Evolutionary conservation across 1,140 invertebrate genomes (phyloP).

Genomic region (Heliconius hewitsoni): DNA sequence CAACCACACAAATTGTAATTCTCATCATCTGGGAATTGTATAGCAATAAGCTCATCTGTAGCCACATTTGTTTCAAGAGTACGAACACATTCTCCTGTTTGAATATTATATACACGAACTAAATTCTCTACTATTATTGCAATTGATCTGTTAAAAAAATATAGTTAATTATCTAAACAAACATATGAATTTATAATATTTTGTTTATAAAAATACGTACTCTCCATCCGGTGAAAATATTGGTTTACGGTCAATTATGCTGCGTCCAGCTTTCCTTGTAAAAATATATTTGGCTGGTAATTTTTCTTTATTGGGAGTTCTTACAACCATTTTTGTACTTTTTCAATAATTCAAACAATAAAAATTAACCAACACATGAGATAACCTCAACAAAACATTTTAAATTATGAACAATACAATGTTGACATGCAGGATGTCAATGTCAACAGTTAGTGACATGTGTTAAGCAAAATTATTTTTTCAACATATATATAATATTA

Average conservation of each 20-base stretch:
- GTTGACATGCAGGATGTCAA: no score
- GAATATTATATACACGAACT: slow-evolving; percentile 69
- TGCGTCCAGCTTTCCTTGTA: slow-evolving; percentile 73
- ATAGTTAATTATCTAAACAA: slow-evolving; percentile 12
- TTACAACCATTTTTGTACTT: slow-evolving; percentile 62
- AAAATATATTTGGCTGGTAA: slow-evolving; percentile 59
- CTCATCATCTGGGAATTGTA: slow-evolving; percentile 69
- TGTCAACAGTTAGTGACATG: no score
- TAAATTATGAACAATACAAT: no score
- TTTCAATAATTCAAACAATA: background rate
- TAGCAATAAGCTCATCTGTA: slow-evolving; percentile 53
- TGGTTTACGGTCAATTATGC: slow-evolving; percentile 74
- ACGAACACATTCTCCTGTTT: slow-evolving; percentile 69
- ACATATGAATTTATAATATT: background rate
- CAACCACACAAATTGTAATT: slow-evolving; percentile 74
- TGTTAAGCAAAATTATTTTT: no score
- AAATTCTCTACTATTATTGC: slow-evolving; percentile 71
- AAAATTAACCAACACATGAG: slow-evolving; percentile 46
- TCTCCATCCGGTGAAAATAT: slow-evolving; percentile 76
- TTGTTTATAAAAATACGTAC: slow-evolving; percentile 52
- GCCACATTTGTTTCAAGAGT: slow-evolving; percentile 61
- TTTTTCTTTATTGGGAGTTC: slow-evolving; percentile 42
- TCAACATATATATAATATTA: no score
- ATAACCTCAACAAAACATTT: slow-evolving; percentile 46
- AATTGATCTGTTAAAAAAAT: slow-evolving; percentile 60